Conservation (phyloP, 2,113 vertebrate genomes). For the Calyptomena viridis region DNA sequence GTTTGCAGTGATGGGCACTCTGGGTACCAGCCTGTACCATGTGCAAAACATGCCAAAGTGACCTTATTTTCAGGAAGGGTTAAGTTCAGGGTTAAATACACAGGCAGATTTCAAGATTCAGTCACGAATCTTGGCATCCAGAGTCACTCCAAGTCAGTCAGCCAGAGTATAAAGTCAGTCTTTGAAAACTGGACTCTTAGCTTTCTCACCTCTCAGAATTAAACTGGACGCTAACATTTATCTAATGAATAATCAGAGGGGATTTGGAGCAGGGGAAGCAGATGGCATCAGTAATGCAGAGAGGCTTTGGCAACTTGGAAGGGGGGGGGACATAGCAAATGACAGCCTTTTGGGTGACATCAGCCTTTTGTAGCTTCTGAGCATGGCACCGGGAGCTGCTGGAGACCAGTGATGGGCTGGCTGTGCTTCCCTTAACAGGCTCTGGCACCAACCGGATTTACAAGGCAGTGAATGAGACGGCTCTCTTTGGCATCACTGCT, state of each 20-base stretch:
- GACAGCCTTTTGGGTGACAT: neutral
- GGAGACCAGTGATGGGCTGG: neutral
- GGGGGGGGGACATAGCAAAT: neutral
- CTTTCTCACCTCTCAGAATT: neutral
- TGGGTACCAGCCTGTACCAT: neutral
- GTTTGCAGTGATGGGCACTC: neutral
- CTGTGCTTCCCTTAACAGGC: neutral
- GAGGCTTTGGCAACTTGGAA: neutral
- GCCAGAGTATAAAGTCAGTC: neutral
- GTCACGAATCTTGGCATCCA: neutral
- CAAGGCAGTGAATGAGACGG: neutral
- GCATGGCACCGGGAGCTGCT: rapidly evolving
- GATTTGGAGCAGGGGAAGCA: neutral
- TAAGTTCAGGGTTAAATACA: neutral
- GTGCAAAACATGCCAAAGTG: neutral
- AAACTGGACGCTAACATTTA: neutral
- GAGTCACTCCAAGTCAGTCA: neutral
- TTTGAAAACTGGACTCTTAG: neutral
- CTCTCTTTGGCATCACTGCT: neutral
- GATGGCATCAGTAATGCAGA: neutral
- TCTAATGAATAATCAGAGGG: neutral
- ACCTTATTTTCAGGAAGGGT: neutral
- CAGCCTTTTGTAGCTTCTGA: neutral
- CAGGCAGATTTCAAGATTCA: too few species aligned
- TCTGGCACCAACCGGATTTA: neutral